phyloP scores from a whole-genome alignment of 2,113 vertebrate genomes.

The Clinocottus analis region DNA sequence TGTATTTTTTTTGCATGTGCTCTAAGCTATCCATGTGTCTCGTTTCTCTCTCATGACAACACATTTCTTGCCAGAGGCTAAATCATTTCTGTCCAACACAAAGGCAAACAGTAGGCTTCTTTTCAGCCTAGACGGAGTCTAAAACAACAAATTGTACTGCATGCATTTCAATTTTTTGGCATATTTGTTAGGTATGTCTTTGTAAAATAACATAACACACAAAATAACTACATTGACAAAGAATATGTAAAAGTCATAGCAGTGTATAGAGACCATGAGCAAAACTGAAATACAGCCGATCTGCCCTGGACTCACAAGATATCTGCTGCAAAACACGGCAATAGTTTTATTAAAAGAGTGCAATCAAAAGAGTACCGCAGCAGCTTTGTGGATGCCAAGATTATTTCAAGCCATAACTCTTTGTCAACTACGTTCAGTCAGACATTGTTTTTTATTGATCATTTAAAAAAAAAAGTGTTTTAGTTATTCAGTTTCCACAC shows the following conservation, averaged over 20 bases:
- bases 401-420: neutral
- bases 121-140: conserved; percentile 12
- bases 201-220: neutral
- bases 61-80: conserved; percentile 37
- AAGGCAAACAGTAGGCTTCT: conserved; percentile 33
- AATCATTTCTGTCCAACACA: conserved; percentile 43
- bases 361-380: conserved; percentile 20
- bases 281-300: neutral
- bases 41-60: conserved; percentile 24
- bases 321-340: conserved; percentile 7
- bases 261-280: neutral
- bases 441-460: neutral
- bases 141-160: conserved; percentile 9
- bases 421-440: neutral
- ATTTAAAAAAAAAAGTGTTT: neutral
- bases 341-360: conserved; percentile 10
- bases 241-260: neutral
- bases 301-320: neutral
- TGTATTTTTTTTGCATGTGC: conserved; percentile 12
- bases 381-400: conserved; percentile 23
- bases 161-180: conserved; percentile 18
- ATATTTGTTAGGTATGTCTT: conserved; percentile 10
- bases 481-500: neutral
- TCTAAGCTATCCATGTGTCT: conserved; percentile 14
- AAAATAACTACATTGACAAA: neutral